Evolutionary conservation across 2,113 vertebrate genomes (phyloP), one percentile per base, ranked within the genome.

Genomic region (Macroglossus sobrinus): DNA sequence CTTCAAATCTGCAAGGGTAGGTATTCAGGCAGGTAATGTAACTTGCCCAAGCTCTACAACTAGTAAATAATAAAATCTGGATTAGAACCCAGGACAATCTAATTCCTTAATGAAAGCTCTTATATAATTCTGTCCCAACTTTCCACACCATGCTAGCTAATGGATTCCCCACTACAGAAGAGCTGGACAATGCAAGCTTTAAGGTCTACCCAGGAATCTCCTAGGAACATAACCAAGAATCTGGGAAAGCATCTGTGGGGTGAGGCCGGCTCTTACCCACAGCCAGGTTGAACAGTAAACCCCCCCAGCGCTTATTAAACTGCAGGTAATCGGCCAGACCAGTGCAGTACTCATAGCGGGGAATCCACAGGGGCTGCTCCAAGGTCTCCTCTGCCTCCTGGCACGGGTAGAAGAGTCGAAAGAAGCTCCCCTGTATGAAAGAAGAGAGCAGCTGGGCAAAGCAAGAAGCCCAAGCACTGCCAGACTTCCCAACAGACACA

Each of bases 381-480:
- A 13, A 6, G 15, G 88, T 95, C 0, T 66, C 76, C 24, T 9
- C 76, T 1, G 97, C 22, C 86, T 93, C 21, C 91, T 94, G 97
- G 80, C 98, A 98, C 28, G 98, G 99, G 96, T 99, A 99, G 96
- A 98, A 99, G 10, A 99, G 98, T 16, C 98, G 98, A 28, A 99
- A 97, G 96, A 99, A 98, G 72, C 98, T 98, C 22, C 99, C 98
- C 99, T 99, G 96, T 53, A 66, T 45, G 91, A 55, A 87, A 82
- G 64, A 64, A 84, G 47, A 92, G 35, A 71, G n/a, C n/a, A 88
- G 91, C 57, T 75, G 45, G 88, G 96, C 40, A 53, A 91, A 69
- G 40, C 84, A 71, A 71, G 90, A 50, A 63, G 66, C 38, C 47
- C 26, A 15, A 21, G 74, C 45, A 33, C 47, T 2, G 16, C 7